Conservation (phyloP, 1,140 invertebrate genomes). For the Penaeus chinensis region DNA sequence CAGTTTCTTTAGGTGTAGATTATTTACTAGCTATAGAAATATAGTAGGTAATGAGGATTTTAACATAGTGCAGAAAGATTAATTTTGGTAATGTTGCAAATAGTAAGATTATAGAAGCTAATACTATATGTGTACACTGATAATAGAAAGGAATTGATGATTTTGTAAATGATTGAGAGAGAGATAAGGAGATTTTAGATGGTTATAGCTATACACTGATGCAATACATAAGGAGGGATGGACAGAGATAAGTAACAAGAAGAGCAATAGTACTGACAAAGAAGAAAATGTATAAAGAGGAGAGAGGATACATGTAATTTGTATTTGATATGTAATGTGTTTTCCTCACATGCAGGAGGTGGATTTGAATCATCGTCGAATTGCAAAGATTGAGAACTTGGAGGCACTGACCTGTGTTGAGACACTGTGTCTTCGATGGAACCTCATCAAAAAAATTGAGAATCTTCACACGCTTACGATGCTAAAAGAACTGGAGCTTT, state of each 20-base stretch:
- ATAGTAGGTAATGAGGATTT: neutral
- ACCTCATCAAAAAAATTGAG: conserved; percentile 94
- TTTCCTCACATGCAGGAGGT: conserved; percentile 71
- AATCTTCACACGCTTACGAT: conserved; percentile 81
- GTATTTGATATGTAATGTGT: conserved; percentile 3
- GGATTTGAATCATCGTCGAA: conserved; percentile 89
- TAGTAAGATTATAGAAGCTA: too few relatives aligned
- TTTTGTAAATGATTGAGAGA: too few relatives aligned
- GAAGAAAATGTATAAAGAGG: neutral
- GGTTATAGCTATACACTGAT: too few relatives aligned
- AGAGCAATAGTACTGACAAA: neutral
- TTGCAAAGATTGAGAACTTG: conserved; percentile 85
- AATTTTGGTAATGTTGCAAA: too few relatives aligned
- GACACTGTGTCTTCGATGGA: conserved; percentile 90
- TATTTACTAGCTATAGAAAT: neutral
- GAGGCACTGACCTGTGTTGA: conserved; percentile 81
- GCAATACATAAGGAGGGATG: too few relatives aligned
- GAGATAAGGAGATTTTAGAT: too few relatives aligned
- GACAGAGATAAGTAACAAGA: too few relatives aligned
- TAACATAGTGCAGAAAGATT: too few relatives aligned
- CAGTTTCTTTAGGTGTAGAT: too few relatives aligned
- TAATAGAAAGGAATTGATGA: too few relatives aligned
- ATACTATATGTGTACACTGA: too few relatives aligned
- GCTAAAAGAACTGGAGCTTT: conserved; percentile 89
- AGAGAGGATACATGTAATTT: conserved; percentile 38